A percentile compares a stretch with the other conserved stretches of the same genome.
Conservation (phyloP, 92 coral and sea anemone genomes). For the Zoanthus sociatus region DNA sequence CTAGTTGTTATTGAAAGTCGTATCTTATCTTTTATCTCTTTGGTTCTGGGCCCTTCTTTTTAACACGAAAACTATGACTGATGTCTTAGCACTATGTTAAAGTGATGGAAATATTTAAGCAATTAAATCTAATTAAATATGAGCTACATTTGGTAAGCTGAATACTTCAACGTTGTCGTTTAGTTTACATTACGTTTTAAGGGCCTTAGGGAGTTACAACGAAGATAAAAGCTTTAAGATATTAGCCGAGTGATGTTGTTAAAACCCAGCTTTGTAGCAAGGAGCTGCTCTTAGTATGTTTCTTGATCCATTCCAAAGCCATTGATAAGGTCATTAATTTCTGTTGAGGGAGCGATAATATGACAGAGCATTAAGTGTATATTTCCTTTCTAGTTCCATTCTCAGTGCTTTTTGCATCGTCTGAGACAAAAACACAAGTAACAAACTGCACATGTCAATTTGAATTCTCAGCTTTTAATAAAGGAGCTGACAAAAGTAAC, state of each 20-base stretch:
- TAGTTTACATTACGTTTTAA: constrained; percentile 30
- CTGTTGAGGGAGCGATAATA: constrained; percentile 53
- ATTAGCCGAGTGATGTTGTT: constrained; percentile 28
- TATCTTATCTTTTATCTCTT: neutral
- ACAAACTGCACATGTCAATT: neutral
- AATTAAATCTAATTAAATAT: neutral
- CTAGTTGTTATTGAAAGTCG: neutral
- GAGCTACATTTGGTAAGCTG: neutral
- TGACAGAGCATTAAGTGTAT: constrained; percentile 40
- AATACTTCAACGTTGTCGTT: constrained; percentile 1
- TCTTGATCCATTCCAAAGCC: constrained; percentile 52
- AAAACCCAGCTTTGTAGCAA: constrained; percentile 43
- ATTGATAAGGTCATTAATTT: constrained; percentile 37
- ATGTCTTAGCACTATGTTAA: neutral
- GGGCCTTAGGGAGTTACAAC: constrained; percentile 17
- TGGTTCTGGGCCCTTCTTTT: neutral
- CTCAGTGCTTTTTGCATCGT: constrained; percentile 54
- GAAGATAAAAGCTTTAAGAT: constrained; percentile 40
- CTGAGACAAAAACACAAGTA: constrained; percentile 38
- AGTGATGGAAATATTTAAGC: neutral
- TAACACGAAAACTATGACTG: neutral
- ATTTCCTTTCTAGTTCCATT: constrained; percentile 12
- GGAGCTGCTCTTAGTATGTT: constrained; percentile 51
- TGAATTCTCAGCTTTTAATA: neutral
- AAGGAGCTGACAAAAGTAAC: neutral